These are phyloP conservation scores for Lepidocolaptes lacrymiger DNA, from an alignment of 2,797 vertebrate genomes.

Conservation along the genomic window DNA sequence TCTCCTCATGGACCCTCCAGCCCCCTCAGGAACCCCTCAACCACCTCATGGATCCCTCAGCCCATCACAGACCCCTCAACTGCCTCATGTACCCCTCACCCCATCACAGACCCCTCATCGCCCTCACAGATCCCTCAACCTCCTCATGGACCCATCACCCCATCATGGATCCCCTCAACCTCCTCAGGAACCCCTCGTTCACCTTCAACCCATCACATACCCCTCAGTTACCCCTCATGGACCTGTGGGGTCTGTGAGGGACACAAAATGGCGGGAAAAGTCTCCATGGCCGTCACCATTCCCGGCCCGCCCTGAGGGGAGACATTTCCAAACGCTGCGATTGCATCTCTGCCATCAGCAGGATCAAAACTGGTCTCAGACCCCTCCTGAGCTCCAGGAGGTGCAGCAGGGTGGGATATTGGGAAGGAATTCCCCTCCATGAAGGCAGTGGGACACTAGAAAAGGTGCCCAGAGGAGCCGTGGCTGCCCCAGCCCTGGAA, in stretches of 20 bases:
- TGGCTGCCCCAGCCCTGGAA: not conserved
- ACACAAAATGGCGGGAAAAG: not conserved
- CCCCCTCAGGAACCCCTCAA: not conserved
- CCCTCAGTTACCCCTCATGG: too few relatives aligned
- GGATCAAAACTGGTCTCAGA: too few relatives aligned
- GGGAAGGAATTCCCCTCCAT: rapidly evolving
- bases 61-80: too few relatives aligned
- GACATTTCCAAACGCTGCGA: not conserved
- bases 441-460: not conserved
- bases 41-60: not conserved
- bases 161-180: too few relatives aligned
- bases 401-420: rapidly evolving
- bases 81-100: too few relatives aligned
- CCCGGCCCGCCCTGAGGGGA: not conserved
- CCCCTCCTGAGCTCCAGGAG: rapidly evolving
- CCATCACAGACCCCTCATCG: not conserved
- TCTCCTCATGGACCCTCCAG: too few relatives aligned
- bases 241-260: rapidly evolving
- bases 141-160: not conserved
- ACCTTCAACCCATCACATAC: not conserved
- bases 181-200: too few relatives aligned
- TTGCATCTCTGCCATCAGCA: not conserved
- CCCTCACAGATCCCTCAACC: not conserved
- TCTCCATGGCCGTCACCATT: rapidly evolving
- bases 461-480: not conserved